Conservation (phyloP, 1,140 invertebrate genomes). For the Asbolus verrucosus region DNA sequence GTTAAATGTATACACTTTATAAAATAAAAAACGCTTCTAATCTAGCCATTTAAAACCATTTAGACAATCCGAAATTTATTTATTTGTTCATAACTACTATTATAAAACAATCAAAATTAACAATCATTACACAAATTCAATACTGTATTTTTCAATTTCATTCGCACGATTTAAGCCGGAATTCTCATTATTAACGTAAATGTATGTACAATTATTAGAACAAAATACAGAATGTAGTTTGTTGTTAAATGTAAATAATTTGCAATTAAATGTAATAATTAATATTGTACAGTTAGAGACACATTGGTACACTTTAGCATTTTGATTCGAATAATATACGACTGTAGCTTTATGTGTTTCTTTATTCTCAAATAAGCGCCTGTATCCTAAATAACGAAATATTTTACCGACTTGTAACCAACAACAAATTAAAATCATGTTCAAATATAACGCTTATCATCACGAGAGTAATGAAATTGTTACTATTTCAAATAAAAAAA, state of each 20-base stretch:
- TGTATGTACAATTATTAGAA: constrained; percentile 57
- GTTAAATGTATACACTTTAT: constrained; percentile 37
- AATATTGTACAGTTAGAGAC: constrained; percentile 58
- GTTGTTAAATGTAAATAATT: constrained; percentile 59
- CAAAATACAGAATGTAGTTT: constrained; percentile 46
- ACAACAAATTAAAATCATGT: too few species aligned
- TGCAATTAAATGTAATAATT: constrained; percentile 56
- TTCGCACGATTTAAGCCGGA: constrained; percentile 27
- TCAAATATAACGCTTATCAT: too few species aligned
- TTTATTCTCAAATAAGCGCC: too few species aligned
- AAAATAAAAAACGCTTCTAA: constrained; percentile 12
- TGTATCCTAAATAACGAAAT: too few species aligned
- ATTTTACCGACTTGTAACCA: too few species aligned
- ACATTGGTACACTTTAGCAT: constrained; percentile 58
- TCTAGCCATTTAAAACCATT: constrained; percentile 12
- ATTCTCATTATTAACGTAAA: constrained; percentile 54
- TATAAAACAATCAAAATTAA: constrained; percentile 26
- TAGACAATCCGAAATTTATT: constrained; percentile 26
- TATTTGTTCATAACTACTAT: constrained; percentile 6
- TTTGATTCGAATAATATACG: constrained; percentile 57
- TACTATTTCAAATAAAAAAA: too few species aligned
- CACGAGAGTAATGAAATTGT: too few species aligned
- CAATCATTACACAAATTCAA: constrained; percentile 22
- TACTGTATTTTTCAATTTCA: constrained; percentile 3
- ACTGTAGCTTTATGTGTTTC: constrained; percentile 54